Percentiles rank a stretch among this genome's conserved stretches.
Conservation (phyloP, 35 echinoderm and acorn worm species). For the Eucidaris tribuloides region DNA sequence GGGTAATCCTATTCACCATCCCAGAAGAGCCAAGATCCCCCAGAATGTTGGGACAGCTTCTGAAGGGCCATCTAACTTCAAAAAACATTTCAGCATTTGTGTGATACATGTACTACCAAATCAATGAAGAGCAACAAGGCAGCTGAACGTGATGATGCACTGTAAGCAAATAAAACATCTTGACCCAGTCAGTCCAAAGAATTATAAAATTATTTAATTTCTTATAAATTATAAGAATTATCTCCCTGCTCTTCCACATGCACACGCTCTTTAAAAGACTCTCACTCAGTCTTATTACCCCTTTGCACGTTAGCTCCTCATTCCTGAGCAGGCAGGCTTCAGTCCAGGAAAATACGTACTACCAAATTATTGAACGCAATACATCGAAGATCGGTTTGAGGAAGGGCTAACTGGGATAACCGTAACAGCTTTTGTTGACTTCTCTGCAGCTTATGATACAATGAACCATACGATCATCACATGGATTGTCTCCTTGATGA, state of each 20-base stretch:
- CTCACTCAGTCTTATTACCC: too few relatives aligned
- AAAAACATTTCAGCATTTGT: not conserved
- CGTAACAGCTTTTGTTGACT: not conserved
- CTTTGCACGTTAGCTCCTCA: conserved; percentile 7
- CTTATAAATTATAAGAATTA: too few relatives aligned
- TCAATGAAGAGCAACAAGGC: not conserved
- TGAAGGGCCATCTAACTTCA: conserved; percentile 7
- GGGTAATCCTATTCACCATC: conserved; percentile 5
- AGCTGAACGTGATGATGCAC: not conserved
- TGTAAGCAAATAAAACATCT: conserved; percentile 32
- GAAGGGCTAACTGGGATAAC: not conserved
- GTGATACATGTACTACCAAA: conserved; percentile 11
- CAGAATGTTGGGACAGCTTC: not conserved
- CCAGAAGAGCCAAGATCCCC: conserved; percentile 19
- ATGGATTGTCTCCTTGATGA: not conserved
- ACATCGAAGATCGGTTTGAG: too few relatives aligned
- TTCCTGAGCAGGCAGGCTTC: conserved; percentile 24
- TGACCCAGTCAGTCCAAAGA: too few relatives aligned
- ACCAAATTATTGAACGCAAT: too few relatives aligned
- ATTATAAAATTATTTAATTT: too few relatives aligned
- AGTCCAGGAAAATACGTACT: not conserved
- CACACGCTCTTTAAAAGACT: too few relatives aligned
- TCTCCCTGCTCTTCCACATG: too few relatives aligned
- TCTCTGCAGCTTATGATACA: not conserved
- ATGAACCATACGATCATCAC: not conserved